phyloP scores from a whole-genome alignment of 2,888 invertebrate genomes.

The Orchestes rusci region DNA sequence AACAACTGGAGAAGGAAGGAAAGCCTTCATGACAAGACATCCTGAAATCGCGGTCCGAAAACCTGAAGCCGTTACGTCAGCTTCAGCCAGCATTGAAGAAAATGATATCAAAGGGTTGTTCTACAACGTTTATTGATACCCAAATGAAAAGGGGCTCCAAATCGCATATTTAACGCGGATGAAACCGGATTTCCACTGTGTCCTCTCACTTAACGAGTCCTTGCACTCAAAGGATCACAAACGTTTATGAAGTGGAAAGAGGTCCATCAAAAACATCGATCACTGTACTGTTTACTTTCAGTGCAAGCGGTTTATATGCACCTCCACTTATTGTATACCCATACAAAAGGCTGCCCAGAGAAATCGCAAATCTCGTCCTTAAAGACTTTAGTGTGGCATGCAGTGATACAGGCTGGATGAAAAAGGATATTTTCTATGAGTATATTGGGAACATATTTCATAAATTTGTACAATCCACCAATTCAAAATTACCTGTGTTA shows the following conservation, averaged over 20 bases:
- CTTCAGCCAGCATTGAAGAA: constrained; percentile 28
- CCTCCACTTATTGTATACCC: constrained; percentile 35
- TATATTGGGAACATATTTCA: too few relatives aligned
- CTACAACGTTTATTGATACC: constrained; percentile 23
- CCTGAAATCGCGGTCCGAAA: constrained; percentile 26
- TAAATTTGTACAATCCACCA: too few relatives aligned
- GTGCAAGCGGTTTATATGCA: not conserved
- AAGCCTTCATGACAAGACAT: constrained; percentile 28
- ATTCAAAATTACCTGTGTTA: too few relatives aligned
- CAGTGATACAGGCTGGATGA: too few relatives aligned
- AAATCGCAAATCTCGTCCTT: too few relatives aligned
- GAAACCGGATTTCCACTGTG: constrained; percentile 32
- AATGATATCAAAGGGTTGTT: constrained; percentile 31
- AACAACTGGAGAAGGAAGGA: constrained; percentile 29
- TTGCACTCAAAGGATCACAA: too few relatives aligned
- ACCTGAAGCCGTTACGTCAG: constrained; percentile 29
- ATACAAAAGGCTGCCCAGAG: constrained; percentile 30
- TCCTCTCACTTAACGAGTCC: constrained; percentile 30
- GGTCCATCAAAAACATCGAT: constrained; percentile 35
- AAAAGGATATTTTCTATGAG: too few relatives aligned
- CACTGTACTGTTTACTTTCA: constrained; percentile 38
- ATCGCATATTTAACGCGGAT: constrained; percentile 32
- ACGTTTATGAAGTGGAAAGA: constrained; percentile 39
- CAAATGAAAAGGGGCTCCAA: constrained; percentile 27
- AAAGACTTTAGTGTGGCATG: too few relatives aligned